Percentiles rank a stretch among this genome's conserved stretches.
These are phyloP conservation scores for Teinopalpus imperialis DNA, from an alignment of 2,888 invertebrate genomes.

Conservation along the genomic window DNA sequence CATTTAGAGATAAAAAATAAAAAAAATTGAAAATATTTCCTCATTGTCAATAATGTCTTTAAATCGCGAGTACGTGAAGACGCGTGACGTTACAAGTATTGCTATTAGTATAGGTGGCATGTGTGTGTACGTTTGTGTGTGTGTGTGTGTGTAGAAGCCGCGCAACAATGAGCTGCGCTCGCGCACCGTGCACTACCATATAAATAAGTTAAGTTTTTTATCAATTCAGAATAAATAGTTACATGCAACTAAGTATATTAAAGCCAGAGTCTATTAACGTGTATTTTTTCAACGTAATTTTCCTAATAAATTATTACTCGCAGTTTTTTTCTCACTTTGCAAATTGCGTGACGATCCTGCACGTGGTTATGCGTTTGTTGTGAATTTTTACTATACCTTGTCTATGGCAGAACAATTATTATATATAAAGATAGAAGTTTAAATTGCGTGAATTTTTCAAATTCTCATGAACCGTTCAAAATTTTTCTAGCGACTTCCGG, in stretches of 20 bases:
- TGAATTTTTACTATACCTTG: conserved; percentile 22
- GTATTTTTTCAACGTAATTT: conserved; percentile 23
- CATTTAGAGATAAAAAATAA: no score
- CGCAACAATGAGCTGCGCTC: conserved; percentile 37
- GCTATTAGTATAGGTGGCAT: conserved; percentile 13
- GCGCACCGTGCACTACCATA: conserved; percentile 52
- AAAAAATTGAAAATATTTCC: no score
- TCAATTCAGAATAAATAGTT: conserved; percentile 40
- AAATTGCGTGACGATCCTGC: conserved; percentile 10
- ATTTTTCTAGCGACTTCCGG: neutral
- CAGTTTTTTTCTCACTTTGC: conserved; percentile 13
- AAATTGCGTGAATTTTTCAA: no score
- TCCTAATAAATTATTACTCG: conserved; percentile 26
- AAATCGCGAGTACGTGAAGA: no score
- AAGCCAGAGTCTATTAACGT: conserved; percentile 25
- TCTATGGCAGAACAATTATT: conserved; percentile 13
- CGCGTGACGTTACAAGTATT: conserved; percentile 1
- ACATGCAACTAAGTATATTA: conserved; percentile 30
- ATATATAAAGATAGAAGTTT: no score
- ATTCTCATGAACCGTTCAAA: no score
- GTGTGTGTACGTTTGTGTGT: conserved; percentile 25
- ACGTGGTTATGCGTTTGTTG: conserved; percentile 11
- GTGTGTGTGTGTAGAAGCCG: conserved; percentile 29
- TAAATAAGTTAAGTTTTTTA: conserved; percentile 54
- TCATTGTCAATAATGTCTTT: no score